A percentile compares a stretch with the other conserved stretches of the same genome.
These are phyloP conservation scores for Philotrypesis tridentata DNA, from an alignment of 1,140 invertebrate species.

Conservation along the genomic window DNA sequence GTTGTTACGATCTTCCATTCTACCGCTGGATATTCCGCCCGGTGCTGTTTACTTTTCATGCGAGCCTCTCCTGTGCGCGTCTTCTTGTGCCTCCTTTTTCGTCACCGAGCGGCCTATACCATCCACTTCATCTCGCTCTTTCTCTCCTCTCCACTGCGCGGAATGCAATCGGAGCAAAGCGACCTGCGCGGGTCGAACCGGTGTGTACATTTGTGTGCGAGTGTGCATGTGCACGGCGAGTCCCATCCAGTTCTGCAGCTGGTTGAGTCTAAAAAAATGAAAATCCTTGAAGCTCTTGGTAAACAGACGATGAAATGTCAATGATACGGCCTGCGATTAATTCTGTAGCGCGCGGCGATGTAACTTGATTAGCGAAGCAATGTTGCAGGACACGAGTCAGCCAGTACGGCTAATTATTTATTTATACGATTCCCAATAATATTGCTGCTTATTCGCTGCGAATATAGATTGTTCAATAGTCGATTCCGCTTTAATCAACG, in stretches of 20 bases:
- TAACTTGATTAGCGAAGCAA: too few species aligned
- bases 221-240: not conserved
- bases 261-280: constrained; percentile 1
- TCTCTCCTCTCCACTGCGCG: constrained; percentile 52
- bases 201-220: not conserved
- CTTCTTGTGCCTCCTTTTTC: constrained; percentile 27
- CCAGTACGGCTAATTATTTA: too few species aligned
- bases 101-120: constrained; percentile 1
- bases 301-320: not conserved
- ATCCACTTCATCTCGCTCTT: constrained; percentile 16
- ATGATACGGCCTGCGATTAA: too few species aligned
- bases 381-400: too few species aligned
- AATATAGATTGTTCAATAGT: too few species aligned
- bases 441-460: too few species aligned
- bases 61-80: not conserved
- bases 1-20: not conserved
- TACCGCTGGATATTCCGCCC: not conserved
- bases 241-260: not conserved
- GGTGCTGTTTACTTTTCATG: constrained; percentile 44
- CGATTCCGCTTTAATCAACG: too few species aligned
- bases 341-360: too few species aligned
- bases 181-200: constrained; percentile 44
- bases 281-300: not conserved
- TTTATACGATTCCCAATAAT: too few species aligned
- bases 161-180: constrained; percentile 67